phyloP scores from a whole-genome alignment of 1,140 invertebrate genomes.

The Venturia canescens region DNA sequence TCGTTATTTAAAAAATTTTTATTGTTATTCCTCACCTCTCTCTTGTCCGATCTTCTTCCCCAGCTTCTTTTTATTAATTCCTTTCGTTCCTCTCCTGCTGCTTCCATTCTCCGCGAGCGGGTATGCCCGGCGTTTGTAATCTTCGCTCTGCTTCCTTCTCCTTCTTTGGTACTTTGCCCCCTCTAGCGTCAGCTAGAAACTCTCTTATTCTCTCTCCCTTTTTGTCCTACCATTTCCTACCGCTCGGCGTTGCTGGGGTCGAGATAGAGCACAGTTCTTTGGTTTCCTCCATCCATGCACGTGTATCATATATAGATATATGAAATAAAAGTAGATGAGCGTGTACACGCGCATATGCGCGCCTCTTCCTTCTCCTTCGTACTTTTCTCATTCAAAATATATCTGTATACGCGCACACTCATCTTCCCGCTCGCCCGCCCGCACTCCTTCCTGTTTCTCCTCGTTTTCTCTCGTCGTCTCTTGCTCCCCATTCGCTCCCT shows the following conservation, averaged over 20 bases:
- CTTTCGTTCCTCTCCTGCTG: slow-evolving; percentile 38
- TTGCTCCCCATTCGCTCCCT: slow-evolving; percentile 50
- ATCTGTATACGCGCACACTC: slow-evolving; percentile 18
- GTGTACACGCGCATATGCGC: background rate
- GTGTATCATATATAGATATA: slow-evolving; percentile 4
- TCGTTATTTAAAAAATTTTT: slow-evolving; percentile 15
- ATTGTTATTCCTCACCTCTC: slow-evolving; percentile 35
- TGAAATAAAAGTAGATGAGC: background rate
- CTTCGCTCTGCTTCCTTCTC: slow-evolving; percentile 31
- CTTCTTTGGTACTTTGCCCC: slow-evolving; percentile 52
- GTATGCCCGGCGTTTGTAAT: background rate
- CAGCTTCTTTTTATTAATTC: slow-evolving; percentile 39
- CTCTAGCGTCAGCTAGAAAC: background rate
- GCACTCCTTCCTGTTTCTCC: slow-evolving; percentile 51
- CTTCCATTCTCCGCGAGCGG: slow-evolving; percentile 26
- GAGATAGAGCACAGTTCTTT: slow-evolving; percentile 44
- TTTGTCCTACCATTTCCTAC: background rate
- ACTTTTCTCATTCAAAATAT: slow-evolving; percentile 30
- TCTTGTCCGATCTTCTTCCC: slow-evolving; percentile 45
- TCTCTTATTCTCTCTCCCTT: background rate
- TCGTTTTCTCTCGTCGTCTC: slow-evolving; percentile 54
- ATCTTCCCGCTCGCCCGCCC: slow-evolving; percentile 38
- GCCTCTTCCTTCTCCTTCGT: slow-evolving; percentile 11
- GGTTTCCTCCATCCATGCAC: background rate
- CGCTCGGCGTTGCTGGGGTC: slow-evolving; percentile 44